Base-by-base conservation (phyloP, 2,888 invertebrate genomes). In the Thelaira solivaga region DNA sequence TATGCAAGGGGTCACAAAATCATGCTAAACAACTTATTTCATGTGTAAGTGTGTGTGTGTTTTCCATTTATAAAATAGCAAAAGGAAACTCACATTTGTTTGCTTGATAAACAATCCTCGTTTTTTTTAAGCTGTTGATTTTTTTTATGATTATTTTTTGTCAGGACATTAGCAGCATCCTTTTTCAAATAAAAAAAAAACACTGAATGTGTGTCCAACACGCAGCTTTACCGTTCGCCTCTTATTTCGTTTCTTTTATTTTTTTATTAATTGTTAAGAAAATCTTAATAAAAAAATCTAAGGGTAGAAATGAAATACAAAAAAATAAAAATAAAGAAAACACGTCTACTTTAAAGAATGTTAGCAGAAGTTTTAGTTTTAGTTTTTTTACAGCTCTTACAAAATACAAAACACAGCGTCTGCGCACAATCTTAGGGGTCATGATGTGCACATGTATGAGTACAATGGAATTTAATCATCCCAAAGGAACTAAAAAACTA, bases 141-240 rank as follows among this genome's bases (percentile, higher is more conserved):
- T 77, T 72, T 43, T 31, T 24, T 18, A 24, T 57, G n/a, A 11
- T 31, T 51, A 18, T 41, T 59, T 26, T 51, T 79, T 59, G 78
- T 77, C 78, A 83, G 82, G 83, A 85, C 85, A 86, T 86, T 85
- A 86, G 86, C 85, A 86, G 85, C 86, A 86, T 86, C 86, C 84
- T 86, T 86, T 86, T 86, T 65, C 76, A 53, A 47, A 73, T 55
- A 45, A 20, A n/a, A n/a, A n/a, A n/a, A n/a, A n/a, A n/a, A n/a
- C n/a, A n/a, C n/a, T n/a, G 82, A 82, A 41, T 69, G 74, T 78
- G 67, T 81, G 81, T 79, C 81, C 81, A 80, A 71, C 73, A 80
- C 69, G 62, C 80, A 76, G 73, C 78, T 51, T 80, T 76, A 65
- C 74, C 53, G 76, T 71, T 62, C 67, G 67, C 62, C 18, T 74